phyloP scores from a whole-genome alignment of 2,113 vertebrate genomes.

The Halcyon malimbica region DNA sequence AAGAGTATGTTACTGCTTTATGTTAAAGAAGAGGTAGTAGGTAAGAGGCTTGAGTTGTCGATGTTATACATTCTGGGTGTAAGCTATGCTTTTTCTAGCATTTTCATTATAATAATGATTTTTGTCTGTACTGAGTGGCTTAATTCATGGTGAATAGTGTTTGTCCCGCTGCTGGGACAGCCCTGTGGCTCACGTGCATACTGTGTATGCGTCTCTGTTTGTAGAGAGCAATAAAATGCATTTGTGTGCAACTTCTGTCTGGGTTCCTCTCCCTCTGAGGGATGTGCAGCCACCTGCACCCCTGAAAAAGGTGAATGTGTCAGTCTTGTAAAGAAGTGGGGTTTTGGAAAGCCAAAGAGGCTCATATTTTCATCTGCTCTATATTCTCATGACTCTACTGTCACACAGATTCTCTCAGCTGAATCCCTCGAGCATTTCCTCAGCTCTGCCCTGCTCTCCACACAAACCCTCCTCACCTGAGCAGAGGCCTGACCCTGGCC shows the following conservation, averaged over 20 bases:
- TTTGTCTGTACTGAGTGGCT: constrained; percentile 31
- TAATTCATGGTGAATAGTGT: constrained; percentile 40
- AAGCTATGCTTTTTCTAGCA: constrained; percentile 43
- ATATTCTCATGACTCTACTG: fast-evolving
- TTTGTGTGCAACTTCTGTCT: constrained; percentile 10
- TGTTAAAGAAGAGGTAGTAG: constrained; percentile 46
- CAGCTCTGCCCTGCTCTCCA: background rate
- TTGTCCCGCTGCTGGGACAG: constrained; percentile 46
- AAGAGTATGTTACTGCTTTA: constrained; percentile 28
- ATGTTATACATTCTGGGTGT: constrained; percentile 46
- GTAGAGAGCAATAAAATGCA: constrained; percentile 27
- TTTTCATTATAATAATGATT: constrained; percentile 64
- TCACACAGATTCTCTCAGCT: background rate
- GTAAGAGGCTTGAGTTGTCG: background rate
- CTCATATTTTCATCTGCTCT: fast-evolving
- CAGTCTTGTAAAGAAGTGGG: background rate
- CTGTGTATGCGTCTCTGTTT: constrained; percentile 33
- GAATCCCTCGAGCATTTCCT: background rate
- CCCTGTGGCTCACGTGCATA: constrained; percentile 21
- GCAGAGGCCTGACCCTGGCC: too few relatives aligned
- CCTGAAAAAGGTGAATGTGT: fast-evolving
- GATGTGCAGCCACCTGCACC: fast-evolving
- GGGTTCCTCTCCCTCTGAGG: background rate
- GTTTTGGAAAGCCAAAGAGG: background rate
- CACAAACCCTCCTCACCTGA: background rate